phyloP scores from a whole-genome alignment of 2,113 vertebrate genomes.

The Charina bottae region DNA sequence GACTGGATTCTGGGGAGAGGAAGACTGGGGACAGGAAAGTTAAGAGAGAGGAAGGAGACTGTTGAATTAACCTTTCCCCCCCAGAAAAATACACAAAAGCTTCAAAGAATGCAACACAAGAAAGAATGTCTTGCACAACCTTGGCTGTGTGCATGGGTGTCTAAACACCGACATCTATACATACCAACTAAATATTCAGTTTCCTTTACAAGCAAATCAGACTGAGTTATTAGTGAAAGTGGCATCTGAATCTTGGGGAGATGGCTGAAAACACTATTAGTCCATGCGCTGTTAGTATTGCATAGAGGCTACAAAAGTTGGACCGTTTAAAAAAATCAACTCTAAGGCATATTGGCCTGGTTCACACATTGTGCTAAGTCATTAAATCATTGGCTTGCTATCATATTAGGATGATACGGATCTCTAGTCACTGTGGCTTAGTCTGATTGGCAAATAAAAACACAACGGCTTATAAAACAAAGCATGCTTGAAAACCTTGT shows the following conservation, averaged over 20 bases:
- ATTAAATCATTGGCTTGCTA: neutral
- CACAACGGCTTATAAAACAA: neutral
- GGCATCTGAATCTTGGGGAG: neutral
- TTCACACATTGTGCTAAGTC: neutral
- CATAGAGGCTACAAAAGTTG: neutral
- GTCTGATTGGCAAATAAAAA: neutral
- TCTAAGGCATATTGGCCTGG: neutral
- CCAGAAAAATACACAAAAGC: neutral
- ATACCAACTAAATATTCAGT: neutral
- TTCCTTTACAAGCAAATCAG: neutral
- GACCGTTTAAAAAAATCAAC: neutral
- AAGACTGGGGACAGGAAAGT: neutral
- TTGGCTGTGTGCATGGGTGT: neutral
- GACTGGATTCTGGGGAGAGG: neutral
- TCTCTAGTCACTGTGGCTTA: neutral
- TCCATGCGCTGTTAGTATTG: neutral
- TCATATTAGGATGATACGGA: neutral
- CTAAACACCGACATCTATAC: neutral
- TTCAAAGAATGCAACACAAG: neutral
- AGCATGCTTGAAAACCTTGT: neutral
- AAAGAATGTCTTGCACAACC: neutral
- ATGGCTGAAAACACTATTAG: neutral
- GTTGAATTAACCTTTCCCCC: neutral
- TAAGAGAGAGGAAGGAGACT: neutral
- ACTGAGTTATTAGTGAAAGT: neutral